phyloP scores from a whole-genome alignment of 2,797 vertebrate genomes.

The Epinephelus malabaricus region DNA sequence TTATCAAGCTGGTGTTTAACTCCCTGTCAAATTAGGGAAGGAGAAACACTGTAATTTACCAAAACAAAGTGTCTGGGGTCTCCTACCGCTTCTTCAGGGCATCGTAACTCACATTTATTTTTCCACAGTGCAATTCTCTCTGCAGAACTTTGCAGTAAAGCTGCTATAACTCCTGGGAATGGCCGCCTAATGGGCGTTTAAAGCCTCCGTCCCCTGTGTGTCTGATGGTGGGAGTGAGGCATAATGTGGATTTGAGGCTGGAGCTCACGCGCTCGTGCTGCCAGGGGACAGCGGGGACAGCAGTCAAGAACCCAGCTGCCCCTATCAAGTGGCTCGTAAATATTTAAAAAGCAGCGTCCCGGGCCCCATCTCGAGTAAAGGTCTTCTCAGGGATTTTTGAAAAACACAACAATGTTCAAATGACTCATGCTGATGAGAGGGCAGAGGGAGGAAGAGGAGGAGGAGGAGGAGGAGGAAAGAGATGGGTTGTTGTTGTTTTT shows the following conservation, averaged over 20 bases:
- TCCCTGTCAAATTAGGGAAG: neutral
- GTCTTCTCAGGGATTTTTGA: conserved; percentile 80
- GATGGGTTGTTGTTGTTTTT: conserved; percentile 62
- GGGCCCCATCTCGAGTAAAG: conserved; percentile 73
- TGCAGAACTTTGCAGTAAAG: conserved; percentile 25
- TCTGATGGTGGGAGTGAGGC: conserved; percentile 26
- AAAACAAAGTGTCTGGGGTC: neutral
- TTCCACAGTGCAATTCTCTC: conserved; percentile 36
- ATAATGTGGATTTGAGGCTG: conserved; percentile 53
- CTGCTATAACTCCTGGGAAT: conserved; percentile 53
- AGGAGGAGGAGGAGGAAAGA: conserved; percentile 25
- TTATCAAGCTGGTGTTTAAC: conserved; percentile 3
- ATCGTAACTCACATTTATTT: conserved; percentile 23
- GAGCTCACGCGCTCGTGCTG: conserved; percentile 32
- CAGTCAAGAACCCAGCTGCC: conserved; percentile 66
- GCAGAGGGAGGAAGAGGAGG: conserved; percentile 28
- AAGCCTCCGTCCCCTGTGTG: conserved; percentile 42
- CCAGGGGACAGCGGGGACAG: conserved; percentile 71
- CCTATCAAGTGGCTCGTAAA: conserved; percentile 87
- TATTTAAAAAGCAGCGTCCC: conserved; percentile 84
- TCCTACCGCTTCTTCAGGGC: conserved; percentile 11
- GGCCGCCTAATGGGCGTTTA: conserved; percentile 62
- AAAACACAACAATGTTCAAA: conserved; percentile 67
- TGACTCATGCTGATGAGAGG: conserved; percentile 68
- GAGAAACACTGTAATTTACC: neutral